A percentile compares a stretch with the other conserved stretches of the same genome.
phyloP scores from a whole-genome alignment of 2,797 vertebrate genomes.

The Melanotaenia boesemani region DNA sequence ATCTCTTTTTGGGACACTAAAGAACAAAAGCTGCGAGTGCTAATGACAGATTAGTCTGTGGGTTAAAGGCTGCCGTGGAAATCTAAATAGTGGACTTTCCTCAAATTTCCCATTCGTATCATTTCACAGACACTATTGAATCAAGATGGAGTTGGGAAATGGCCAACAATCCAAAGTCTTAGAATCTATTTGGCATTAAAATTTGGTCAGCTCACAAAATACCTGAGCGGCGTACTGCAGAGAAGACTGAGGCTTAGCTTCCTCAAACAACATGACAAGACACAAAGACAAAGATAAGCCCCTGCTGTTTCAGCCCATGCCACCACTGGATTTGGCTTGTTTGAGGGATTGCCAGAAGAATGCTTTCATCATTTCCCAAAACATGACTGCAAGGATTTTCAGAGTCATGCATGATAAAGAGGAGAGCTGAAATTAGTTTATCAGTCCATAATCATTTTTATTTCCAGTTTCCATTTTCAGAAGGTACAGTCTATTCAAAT shows the following conservation, averaged over 20 bases:
- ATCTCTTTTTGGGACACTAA: conserved; percentile 23
- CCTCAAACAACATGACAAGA: conserved; percentile 74
- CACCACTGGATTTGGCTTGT: conserved; percentile 74
- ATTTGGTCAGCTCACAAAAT: conserved; percentile 65
- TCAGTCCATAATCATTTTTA: conserved; percentile 58
- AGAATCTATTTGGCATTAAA: conserved; percentile 63
- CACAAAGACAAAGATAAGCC: conserved; percentile 78
- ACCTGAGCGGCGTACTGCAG: conserved; percentile 68
- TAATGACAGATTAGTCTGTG: conserved; percentile 43
- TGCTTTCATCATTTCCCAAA: conserved; percentile 84
- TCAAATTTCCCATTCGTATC: conserved; percentile 48
- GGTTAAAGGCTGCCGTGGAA: conserved; percentile 38
- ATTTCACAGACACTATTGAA: conserved; percentile 45
- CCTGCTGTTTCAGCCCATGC: conserved; percentile 74
- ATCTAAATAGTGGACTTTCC: conserved; percentile 67
- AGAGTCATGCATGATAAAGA: conserved; percentile 47
- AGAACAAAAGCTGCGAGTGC: conserved; percentile 33
- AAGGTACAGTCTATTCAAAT: conserved; percentile 1
- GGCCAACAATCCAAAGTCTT: conserved; percentile 65
- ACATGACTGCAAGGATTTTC: conserved; percentile 70
- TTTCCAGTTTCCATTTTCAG: conserved; percentile 29
- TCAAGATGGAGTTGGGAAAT: conserved; percentile 59
- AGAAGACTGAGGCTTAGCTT: conserved; percentile 71
- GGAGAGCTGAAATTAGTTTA: conserved; percentile 58
- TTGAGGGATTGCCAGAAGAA: conserved; percentile 82